These are phyloP conservation scores for Passer domesticus DNA, from an alignment of 2,113 vertebrate genomes.

Conservation along the genomic window DNA sequence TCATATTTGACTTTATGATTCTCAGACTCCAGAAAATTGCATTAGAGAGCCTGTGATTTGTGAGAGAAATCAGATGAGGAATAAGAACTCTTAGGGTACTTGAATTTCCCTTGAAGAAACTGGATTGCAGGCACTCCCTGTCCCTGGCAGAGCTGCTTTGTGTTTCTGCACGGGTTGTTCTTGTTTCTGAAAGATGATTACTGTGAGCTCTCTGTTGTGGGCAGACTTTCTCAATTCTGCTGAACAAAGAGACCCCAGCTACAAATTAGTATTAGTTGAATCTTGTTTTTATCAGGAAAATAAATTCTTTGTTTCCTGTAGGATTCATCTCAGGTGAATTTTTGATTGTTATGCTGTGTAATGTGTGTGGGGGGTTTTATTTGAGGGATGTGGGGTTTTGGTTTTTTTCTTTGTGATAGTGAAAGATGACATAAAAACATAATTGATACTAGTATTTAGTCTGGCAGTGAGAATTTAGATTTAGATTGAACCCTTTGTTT, in stretches of 20 bases:
- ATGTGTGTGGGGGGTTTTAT: background rate
- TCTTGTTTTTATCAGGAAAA: conserved; percentile 29
- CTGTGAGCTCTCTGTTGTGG: conserved; percentile 3
- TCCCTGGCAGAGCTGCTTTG: conserved; percentile 71
- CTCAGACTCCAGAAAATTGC: conserved; percentile 78
- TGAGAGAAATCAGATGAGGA: conserved; percentile 72
- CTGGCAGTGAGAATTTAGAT: background rate
- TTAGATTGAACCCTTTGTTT: background rate
- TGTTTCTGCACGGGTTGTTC: conserved; percentile 57
- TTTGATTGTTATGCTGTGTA: background rate
- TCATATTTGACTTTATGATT: conserved; percentile 85
- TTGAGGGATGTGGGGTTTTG: background rate
- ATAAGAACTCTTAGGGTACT: conserved; percentile 65
- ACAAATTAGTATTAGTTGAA: conserved; percentile 39
- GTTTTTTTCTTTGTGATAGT: background rate
- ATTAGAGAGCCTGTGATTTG: conserved; percentile 75
- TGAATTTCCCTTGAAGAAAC: conserved; percentile 78
- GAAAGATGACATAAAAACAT: background rate
- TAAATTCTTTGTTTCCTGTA: conserved; percentile 24
- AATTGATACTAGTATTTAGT: background rate
- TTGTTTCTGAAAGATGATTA: conserved; percentile 40
- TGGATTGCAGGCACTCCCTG: conserved; percentile 71
- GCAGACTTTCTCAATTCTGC: conserved; percentile 36
- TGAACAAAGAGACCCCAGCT: conserved; percentile 41
- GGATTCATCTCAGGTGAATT: conserved; percentile 30